phyloP scores from a whole-genome alignment of 2,888 invertebrate species.

The Eubasilissa splendida region DNA sequence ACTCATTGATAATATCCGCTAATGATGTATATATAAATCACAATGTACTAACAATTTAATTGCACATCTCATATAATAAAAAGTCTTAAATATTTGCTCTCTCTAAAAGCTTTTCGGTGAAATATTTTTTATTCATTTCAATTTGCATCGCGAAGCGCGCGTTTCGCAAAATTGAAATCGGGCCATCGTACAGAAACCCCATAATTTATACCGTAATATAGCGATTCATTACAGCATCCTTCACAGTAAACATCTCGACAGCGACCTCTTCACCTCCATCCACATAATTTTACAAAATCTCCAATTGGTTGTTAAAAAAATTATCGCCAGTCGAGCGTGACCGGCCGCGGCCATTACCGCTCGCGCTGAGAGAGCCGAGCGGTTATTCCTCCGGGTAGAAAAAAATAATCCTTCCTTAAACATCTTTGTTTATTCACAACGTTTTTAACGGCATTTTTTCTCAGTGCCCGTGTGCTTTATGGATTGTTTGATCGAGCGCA shows the following conservation, averaged over 20 bases:
- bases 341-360: constrained; percentile 10
- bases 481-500: background rate
- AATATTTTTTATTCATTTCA: no score
- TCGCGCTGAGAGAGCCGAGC: background rate
- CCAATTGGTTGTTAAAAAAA: constrained; percentile 31
- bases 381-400: no score
- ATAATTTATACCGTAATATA: constrained; percentile 35
- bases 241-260: background rate
- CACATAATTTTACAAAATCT: constrained; percentile 26
- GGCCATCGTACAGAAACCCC: constrained; percentile 25
- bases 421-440: no score
- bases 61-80: no score
- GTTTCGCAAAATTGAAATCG: constrained; percentile 9
- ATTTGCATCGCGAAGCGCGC: no score
- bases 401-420: no score
- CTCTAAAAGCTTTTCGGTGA: no score
- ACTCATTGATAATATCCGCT: no score
- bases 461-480: background rate
- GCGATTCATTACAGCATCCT: constrained; percentile 29
- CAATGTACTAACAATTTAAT: no score
- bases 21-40: no score
- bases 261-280: constrained; percentile 20
- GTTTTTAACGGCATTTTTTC: no score
- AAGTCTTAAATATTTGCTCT: no score
- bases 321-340: constrained; percentile 36